Base-by-base conservation (phyloP, 37 sponge, comb jelly and placozoan species). In the Cliona cf. orientalis region DNA sequence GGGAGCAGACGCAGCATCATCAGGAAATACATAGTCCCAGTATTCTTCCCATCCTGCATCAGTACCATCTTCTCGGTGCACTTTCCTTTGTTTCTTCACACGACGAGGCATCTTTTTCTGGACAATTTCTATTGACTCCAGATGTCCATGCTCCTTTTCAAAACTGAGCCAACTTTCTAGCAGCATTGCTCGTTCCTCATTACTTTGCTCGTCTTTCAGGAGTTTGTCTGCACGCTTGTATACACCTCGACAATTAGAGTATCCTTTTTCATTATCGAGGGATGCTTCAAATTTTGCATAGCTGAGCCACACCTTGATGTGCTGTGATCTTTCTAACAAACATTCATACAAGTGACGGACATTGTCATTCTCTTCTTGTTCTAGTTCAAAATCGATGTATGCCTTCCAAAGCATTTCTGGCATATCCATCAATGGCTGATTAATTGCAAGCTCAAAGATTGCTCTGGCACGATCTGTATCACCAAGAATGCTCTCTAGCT, bases 11-110 rank as follows among this genome's bases (percentile, higher is more conserved):
- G 84, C 65, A 32, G 65, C 67, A 71, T 90, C 95, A 46, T 98
- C 99, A 33, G 99, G 99, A 84, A 98, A 98, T 7, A 98, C 81
- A 82, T 98, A 98, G 67, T 98, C 99, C 92, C 92, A 98, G 74
- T 98, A 96, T 61, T 98, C 99, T 71, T 98, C 99, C 97, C 99
- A 98, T 28, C 96, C 99, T 34, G 86, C 96, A 41, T 91, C 99
- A 56, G 88, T 82, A 3, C 99, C 99, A 45, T 96, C 99, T 21
- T 93, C 92, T 25, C 78, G 83, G 34, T 89, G 87, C 35, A 92
- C 85, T 77, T 94, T 94, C n/a, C 97, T 75, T 33, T 89, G 79
- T 84, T 95, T 98, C 86, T 98, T 98, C 37, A 98, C 88, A 43
- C 85, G 73, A 12, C 80, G 73, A 41, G 99, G 97, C 85, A 94